Base-by-base conservation (phyloP, 2,113 vertebrate genomes). In the Leucosticte australis region DNA sequence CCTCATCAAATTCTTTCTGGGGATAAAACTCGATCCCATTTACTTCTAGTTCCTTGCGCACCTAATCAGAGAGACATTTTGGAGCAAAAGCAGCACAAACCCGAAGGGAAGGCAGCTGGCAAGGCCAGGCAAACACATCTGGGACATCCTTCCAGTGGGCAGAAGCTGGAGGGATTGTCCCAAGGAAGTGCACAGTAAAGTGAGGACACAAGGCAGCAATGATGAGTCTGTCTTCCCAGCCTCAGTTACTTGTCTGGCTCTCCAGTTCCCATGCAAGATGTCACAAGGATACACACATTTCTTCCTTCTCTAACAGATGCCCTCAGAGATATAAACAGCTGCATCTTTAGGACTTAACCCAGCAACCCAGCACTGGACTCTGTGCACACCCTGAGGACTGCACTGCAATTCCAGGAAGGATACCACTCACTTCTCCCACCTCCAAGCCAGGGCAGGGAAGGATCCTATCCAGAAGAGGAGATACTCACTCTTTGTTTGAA, bases 1-100 rank as follows among this genome's bases (percentile, higher is more conserved):
- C 99, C 33, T 99, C 99, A 87, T 99, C 99, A 74, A 99, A 99
- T 94, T 99, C 99, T 92, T 99, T 99, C 97, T 99, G 99, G 14
- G 99, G 99, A 83, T 99, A 99, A 97, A 99, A 99, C 91, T 99
- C 99, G 7, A 99, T 99, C 49, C 99, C 99, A 7, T 98, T 97
- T 65, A 98, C 97, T 97, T 99, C 99, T 71, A 99, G 97, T 95
- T 99, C 99, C 97, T 99, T 99, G 89, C 98, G 99, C 46, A 99
- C 99, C 99, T 99, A 91, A 55, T 60, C 26, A 35, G 83, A 93
- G 59, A 92, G 63, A 94, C 15, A 92, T 80, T 95, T 92, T 71
- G 67, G 33, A 95, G 57, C 69, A 82, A 92, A 93, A 93, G 71
- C 33, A 82, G 46, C 62, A 84, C 35, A 52, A 85, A 50, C n/a